Conservation (phyloP, 2,113 vertebrate genomes). For the Sarotherodon lohbergeri region DNA sequence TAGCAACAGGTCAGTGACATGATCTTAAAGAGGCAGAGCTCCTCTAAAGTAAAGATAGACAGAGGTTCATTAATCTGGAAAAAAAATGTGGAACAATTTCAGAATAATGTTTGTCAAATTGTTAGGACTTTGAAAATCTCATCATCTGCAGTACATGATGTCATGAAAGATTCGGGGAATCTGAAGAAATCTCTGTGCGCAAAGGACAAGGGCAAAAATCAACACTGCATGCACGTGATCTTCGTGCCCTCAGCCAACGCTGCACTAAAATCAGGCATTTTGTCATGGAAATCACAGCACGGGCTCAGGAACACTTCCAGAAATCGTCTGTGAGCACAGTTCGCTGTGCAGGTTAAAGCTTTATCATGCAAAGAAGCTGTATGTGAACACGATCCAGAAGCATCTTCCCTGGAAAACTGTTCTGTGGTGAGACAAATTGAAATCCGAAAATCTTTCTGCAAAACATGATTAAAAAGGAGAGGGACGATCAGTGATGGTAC, state of each 20-base stretch:
- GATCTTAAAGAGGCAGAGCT: not conserved
- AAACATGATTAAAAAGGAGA: not conserved
- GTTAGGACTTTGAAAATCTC: not conserved
- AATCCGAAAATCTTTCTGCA: not conserved
- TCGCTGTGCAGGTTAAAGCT: not conserved
- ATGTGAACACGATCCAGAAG: not conserved
- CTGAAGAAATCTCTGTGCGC: not conserved
- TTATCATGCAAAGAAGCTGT: not conserved
- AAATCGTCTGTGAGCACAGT: not conserved
- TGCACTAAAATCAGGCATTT: not conserved
- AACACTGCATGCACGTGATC: rapidly evolving
- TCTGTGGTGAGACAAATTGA: not conserved
- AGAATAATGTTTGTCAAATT: not conserved
- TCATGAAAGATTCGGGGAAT: not conserved
- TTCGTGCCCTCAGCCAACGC: not conserved
- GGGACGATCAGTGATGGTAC: not conserved
- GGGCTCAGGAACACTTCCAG: not conserved
- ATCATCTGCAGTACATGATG: not conserved
- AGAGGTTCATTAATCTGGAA: not conserved
- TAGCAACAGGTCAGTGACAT: not conserved
- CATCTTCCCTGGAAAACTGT: not conserved
- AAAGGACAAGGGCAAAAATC: not conserved
- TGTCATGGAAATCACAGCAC: not conserved
- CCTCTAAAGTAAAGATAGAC: rapidly evolving
- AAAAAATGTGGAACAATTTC: not conserved